These are phyloP conservation scores for Patella ulyssiponensis DNA, from an alignment of 2,888 invertebrate genomes.

Conservation along the genomic window DNA sequence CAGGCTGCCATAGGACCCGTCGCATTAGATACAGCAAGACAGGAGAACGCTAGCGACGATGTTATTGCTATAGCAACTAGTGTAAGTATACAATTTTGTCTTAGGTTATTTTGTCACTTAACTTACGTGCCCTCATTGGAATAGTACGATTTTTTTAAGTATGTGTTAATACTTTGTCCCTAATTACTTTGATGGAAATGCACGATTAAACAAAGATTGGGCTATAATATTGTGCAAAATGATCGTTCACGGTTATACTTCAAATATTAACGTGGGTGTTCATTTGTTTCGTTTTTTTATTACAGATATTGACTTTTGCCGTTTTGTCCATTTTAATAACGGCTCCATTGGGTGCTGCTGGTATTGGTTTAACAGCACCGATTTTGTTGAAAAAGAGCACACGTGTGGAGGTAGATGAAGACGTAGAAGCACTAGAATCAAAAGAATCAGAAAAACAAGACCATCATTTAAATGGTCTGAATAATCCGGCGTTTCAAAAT, in stretches of 20 bases:
- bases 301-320: conserved; percentile 41
- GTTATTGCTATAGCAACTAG: background rate
- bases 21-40: conserved; percentile 57
- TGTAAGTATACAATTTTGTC: background rate
- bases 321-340: conserved; percentile 40
- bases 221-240: too few species aligned
- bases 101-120: background rate
- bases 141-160: too few species aligned
- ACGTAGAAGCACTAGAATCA: background rate
- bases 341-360: conserved; percentile 38
- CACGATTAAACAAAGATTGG: too few species aligned
- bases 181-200: too few species aligned
- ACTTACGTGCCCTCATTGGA: background rate
- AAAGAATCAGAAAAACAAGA: background rate
- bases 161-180: too few species aligned
- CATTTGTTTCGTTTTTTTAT: background rate
- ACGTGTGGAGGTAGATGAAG: background rate
- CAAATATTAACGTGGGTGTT: too few species aligned
- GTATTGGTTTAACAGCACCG: conserved; percentile 36
- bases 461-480: background rate
- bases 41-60: background rate
- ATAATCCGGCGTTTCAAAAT: background rate
- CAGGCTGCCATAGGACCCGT: conserved; percentile 65
- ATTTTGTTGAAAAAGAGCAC: conserved; percentile 17
- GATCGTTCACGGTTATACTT: too few species aligned